Conservation (phyloP, 2,888 invertebrate species). For the Gibbula magus region DNA sequence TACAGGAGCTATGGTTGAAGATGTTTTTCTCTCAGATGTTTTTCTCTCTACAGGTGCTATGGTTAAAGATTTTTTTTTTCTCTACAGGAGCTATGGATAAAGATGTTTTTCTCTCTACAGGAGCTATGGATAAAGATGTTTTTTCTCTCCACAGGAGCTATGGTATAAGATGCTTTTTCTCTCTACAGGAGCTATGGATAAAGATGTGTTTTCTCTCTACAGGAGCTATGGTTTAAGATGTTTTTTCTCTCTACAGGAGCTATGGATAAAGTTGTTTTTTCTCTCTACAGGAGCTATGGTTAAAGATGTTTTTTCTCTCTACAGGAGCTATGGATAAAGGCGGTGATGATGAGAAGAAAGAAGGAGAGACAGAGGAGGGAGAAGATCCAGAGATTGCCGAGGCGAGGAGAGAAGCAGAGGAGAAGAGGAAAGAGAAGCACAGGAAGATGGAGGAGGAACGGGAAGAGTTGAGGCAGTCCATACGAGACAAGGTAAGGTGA, state of each 20-base stretch:
- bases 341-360: slow-evolving; percentile 68
- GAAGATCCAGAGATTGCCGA: slow-evolving; percentile 98
- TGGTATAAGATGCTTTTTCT: too few species aligned
- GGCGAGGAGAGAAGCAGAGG: slow-evolving; percentile 98
- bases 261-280: not conserved
- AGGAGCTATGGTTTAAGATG: not conserved
- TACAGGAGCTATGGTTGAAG: too few species aligned
- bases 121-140: too few species aligned
- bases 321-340: slow-evolving; percentile 70
- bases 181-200: too few species aligned
- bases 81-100: too few species aligned
- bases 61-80: too few species aligned
- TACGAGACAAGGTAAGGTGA: slow-evolving; percentile 94
- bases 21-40: too few species aligned
- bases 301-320: not conserved
- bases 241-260: not conserved
- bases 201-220: not conserved
- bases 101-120: too few species aligned
- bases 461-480: slow-evolving; percentile 99
- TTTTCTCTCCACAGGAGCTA: too few species aligned
- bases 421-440: slow-evolving; percentile 98
- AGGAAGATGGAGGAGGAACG: slow-evolving; percentile 99
- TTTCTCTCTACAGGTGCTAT: too few species aligned
- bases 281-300: not conserved
- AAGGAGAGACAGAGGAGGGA: slow-evolving; percentile 78